Evolutionary conservation across 2,888 invertebrate genomes (phyloP).

Genomic region (Ophioninae sp.): DNA sequence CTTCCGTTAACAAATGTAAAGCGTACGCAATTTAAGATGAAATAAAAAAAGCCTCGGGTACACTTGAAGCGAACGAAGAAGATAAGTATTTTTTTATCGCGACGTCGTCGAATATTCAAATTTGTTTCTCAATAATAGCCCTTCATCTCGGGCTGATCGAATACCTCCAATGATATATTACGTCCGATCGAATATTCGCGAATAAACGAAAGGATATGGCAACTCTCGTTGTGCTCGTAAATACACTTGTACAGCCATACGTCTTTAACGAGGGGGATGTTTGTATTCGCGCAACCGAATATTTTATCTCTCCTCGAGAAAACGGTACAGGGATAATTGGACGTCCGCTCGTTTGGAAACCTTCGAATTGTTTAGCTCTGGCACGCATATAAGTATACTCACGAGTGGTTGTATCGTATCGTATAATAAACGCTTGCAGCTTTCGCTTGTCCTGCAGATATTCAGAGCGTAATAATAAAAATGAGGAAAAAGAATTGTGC

Average conservation of each 20-base stretch:
- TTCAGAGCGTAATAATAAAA: constrained; percentile 41
- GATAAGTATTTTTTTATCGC: neutral
- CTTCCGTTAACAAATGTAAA: neutral
- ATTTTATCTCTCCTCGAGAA: constrained; percentile 45
- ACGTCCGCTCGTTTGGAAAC: constrained; percentile 40
- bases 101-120: neutral
- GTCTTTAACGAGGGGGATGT: constrained; percentile 36
- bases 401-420: constrained; percentile 6
- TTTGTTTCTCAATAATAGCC: neutral
- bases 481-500: constrained; percentile 9
- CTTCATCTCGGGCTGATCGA: neutral
- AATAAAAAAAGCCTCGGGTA: neutral
- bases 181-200: neutral
- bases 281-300: constrained; percentile 27
- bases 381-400: constrained; percentile 7
- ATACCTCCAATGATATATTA: neutral
- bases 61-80: neutral
- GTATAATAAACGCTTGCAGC: constrained; percentile 24
- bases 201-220: neutral
- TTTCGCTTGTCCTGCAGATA: constrained; percentile 26
- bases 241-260: constrained; percentile 1
- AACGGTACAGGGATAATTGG: constrained; percentile 48
- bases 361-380: constrained; percentile 54
- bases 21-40: neutral
- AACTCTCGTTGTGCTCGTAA: neutral